Conservation (phyloP, 2,888 invertebrate genomes). For the Latheticus oryzae region DNA sequence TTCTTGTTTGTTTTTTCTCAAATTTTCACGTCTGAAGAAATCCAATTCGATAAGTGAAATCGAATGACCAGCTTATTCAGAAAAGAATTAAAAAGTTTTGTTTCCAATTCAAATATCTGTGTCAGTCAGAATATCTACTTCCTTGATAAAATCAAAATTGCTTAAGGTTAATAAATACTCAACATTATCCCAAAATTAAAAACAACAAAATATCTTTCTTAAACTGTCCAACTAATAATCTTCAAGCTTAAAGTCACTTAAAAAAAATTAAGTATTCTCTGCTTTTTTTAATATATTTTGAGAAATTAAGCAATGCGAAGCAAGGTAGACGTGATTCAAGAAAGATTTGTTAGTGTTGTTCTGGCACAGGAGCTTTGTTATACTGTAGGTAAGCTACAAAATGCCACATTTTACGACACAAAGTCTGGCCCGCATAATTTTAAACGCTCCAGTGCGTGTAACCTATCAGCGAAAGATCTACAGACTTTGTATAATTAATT, state of each 20-base stretch:
- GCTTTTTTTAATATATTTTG: slow-evolving; percentile 48
- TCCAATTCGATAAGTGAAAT: too few species aligned
- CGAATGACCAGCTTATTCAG: too few species aligned
- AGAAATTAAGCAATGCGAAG: slow-evolving; percentile 51
- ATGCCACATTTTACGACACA: slow-evolving; percentile 10
- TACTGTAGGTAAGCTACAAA: slow-evolving; percentile 3
- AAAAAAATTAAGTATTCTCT: too few species aligned
- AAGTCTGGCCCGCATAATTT: slow-evolving; percentile 27
- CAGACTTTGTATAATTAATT: slow-evolving; percentile 46
- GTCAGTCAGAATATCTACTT: too few species aligned
- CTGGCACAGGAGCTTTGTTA: slow-evolving; percentile 16
- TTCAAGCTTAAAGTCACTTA: too few species aligned
- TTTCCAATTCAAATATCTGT: too few species aligned
- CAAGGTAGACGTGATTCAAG: slow-evolving; percentile 46
- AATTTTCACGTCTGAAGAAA: slow-evolving; percentile 41
- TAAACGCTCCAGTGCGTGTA: slow-evolving; percentile 40
- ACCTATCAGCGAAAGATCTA: slow-evolving; percentile 46
- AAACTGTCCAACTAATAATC: too few species aligned
- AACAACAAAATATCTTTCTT: too few species aligned
- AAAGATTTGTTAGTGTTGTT: slow-evolving; percentile 45
- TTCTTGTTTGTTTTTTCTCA: slow-evolving; percentile 41
- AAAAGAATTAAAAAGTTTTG: too few species aligned
- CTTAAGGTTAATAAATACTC: too few species aligned
- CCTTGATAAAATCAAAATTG: too few species aligned
- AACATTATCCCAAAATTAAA: too few species aligned